These are phyloP conservation scores for Gallinago solitaria DNA, from an alignment of 2,797 vertebrate genomes.

Conservation along the genomic window DNA sequence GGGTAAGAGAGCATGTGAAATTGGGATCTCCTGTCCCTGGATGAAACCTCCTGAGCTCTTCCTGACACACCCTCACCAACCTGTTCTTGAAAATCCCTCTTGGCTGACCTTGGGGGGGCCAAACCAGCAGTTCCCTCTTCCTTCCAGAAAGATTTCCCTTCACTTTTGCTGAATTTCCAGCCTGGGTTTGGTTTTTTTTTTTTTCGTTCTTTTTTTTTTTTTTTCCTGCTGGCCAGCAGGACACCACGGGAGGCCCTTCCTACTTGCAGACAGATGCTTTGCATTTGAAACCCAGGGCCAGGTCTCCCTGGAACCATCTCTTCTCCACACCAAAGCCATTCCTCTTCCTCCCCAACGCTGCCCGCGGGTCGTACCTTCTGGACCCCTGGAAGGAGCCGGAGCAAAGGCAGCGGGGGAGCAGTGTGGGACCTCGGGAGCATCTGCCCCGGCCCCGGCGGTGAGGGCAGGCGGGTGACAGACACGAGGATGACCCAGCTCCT, in stretches of 20 bases:
- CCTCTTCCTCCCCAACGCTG: neutral
- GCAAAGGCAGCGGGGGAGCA: neutral
- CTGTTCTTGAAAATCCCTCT: neutral
- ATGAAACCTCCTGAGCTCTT: neutral
- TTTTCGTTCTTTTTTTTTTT: neutral
- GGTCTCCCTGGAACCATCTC: neutral
- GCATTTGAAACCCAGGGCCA: neutral
- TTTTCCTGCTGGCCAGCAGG: neutral
- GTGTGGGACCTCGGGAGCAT: neutral
- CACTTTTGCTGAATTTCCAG: neutral
- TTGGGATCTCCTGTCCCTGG: neutral
- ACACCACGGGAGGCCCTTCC: rapidly evolving
- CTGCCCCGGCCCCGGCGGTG: neutral
- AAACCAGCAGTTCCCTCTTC: neutral
- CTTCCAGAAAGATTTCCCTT: neutral
- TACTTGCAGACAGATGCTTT: neutral
- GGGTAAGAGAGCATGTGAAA: neutral
- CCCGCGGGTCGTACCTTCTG: neutral
- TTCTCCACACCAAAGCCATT: neutral
- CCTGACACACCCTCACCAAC: neutral
- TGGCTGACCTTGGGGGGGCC: neutral
- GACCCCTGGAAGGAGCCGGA: neutral
- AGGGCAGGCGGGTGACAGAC: neutral
- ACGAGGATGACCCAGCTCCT: rapidly evolving
- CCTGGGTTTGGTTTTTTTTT: neutral